A percentile compares a stretch with the other conserved stretches of the same genome.
Evolutionary conservation across 1,140 invertebrate species (phyloP).

Genomic region (Drosophila melanogaster): DNA sequence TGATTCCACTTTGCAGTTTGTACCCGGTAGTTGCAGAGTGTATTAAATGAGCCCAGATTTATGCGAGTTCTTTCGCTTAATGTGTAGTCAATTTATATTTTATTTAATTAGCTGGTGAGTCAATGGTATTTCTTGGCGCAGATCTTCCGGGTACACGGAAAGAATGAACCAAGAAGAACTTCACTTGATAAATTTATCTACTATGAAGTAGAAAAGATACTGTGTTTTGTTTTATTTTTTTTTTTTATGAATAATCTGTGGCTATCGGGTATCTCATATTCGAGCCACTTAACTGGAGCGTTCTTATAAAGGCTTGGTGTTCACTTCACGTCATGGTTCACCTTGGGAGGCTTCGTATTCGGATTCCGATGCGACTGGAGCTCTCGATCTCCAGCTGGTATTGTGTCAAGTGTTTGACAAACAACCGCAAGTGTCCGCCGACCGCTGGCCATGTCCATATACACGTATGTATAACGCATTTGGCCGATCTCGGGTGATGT

Average conservation of each 20-base stretch:
- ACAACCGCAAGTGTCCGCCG: slow-evolving; percentile 52
- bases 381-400: slow-evolving; percentile 32
- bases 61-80: slow-evolving; percentile 17
- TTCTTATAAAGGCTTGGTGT: slow-evolving; percentile 20
- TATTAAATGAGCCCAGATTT: slow-evolving; percentile 28
- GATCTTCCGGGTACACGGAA: slow-evolving; percentile 9
- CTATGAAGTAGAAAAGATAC: too few species aligned
- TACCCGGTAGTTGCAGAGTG: slow-evolving; percentile 32
- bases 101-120: slow-evolving; percentile 13
- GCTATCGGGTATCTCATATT: slow-evolving; percentile 10
- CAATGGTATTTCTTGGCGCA: background rate
- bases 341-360: slow-evolving; percentile 50
- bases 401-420: slow-evolving; percentile 74
- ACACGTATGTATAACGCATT: slow-evolving; percentile 12
- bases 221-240: background rate
- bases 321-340: slow-evolving; percentile 44
- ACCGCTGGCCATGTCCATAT: slow-evolving; percentile 23
- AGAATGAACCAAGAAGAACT: too few species aligned
- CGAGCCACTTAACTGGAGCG: slow-evolving; percentile 5
- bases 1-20: slow-evolving; percentile 21
- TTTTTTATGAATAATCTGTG: background rate
- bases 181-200: too few species aligned
- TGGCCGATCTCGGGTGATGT: slow-evolving; percentile 48
- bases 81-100: slow-evolving; percentile 17
- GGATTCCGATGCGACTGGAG: slow-evolving; percentile 10